Evolutionary conservation across 2,797 vertebrate species (phyloP).

Genomic region (Cossypha dichroa): DNA sequence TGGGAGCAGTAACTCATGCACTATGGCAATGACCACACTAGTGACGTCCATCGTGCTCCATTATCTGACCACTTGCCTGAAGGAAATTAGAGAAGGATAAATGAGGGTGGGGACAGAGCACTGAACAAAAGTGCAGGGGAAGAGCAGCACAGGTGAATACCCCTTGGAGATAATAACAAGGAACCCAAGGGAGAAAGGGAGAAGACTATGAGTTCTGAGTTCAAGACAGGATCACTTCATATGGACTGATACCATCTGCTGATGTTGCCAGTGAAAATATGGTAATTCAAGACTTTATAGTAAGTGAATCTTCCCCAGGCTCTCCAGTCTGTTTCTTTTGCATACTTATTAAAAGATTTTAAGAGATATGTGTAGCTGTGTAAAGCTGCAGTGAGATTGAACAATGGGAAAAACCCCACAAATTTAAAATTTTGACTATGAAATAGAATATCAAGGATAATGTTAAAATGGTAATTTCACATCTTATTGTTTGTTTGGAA

Average conservation of each 20-base stretch:
- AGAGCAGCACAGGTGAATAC: background rate
- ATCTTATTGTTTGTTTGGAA: background rate
- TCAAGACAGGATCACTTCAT: background rate
- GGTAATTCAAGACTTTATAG: conserved; percentile 50
- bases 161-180: background rate
- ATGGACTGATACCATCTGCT: background rate
- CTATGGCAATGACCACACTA: conserved; percentile 36
- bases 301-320: background rate
- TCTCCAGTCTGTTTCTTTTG: background rate
- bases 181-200: background rate
- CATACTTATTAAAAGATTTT: background rate
- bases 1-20: conserved; percentile 10
- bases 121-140: background rate
- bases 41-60: conserved; percentile 18
- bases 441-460: background rate
- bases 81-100: conserved; percentile 45
- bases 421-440: background rate
- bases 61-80: conserved; percentile 41
- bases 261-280: background rate
- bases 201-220: background rate
- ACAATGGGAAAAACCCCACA: accelerated
- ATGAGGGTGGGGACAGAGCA: background rate
- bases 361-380: background rate
- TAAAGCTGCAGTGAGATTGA: background rate
- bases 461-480: background rate